Evolutionary conservation across 2,797 vertebrate genomes (phyloP).

Genomic region (Megalops cyprinoides): DNA sequence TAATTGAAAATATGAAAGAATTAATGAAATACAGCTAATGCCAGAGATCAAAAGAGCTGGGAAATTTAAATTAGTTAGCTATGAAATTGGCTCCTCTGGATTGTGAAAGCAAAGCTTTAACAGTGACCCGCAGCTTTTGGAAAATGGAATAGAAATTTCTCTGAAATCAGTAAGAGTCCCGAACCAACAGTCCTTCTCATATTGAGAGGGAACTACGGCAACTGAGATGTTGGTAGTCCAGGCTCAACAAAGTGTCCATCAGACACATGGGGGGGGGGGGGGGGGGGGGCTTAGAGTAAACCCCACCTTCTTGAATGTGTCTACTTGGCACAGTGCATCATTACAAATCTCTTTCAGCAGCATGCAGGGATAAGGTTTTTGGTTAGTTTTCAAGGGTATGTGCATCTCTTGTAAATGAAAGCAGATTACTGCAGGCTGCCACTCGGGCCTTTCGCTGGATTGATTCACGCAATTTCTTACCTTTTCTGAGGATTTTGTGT

Average conservation of each 20-base stretch:
- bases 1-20: constrained; percentile 64
- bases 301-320: background rate
- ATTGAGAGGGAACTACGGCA: constrained; percentile 34
- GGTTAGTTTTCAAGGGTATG: background rate
- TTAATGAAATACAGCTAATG: constrained; percentile 64
- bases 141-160: constrained; percentile 46
- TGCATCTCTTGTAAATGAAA: background rate
- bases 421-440: background rate
- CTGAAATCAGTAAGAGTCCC: constrained; percentile 21
- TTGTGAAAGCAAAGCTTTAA: constrained; percentile 48
- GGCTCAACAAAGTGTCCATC: constrained; percentile 25
- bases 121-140: constrained; percentile 43
- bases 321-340: background rate
- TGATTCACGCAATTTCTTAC: background rate
- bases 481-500: background rate
- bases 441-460: background rate
- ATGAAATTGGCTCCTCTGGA: constrained; percentile 60
- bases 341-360: background rate
- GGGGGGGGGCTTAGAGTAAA: constrained; percentile 15
- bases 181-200: constrained; percentile 28
- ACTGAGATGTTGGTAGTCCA: constrained; percentile 24
- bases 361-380: background rate
- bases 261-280: background rate
- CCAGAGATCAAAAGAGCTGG: constrained; percentile 59
- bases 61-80: constrained; percentile 61